Percentiles rank a stretch among this genome's conserved stretches.
Evolutionary conservation across 2,888 invertebrate genomes (phyloP).

Genomic region (Eupithecia subumbrata): DNA sequence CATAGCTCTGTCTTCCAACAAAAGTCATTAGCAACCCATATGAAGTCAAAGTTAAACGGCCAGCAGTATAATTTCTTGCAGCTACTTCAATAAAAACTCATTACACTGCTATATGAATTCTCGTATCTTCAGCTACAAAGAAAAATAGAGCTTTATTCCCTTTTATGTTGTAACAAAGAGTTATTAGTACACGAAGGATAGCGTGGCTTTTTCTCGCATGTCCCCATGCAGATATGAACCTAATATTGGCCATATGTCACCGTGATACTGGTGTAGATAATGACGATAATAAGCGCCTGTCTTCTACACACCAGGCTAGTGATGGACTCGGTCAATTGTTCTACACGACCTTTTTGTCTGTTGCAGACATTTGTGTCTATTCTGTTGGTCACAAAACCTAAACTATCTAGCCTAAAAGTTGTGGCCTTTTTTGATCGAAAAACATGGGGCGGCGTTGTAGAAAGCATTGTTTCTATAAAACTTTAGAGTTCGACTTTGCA

Average conservation of each 20-base stretch:
- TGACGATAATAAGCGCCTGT: slow-evolving; percentile 82
- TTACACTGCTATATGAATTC: slow-evolving; percentile 26
- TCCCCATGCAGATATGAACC: slow-evolving; percentile 64
- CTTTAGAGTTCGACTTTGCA: too few species aligned
- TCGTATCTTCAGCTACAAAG: slow-evolving; percentile 40
- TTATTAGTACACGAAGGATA: slow-evolving; percentile 68
- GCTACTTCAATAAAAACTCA: slow-evolving; percentile 37
- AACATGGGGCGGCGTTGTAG: too few species aligned
- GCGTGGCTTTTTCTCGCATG: slow-evolving; percentile 73
- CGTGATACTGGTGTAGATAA: slow-evolving; percentile 78
- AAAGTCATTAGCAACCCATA: slow-evolving; percentile 24
- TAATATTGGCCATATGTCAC: slow-evolving; percentile 82
- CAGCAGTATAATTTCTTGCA: slow-evolving; percentile 26
- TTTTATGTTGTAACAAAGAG: slow-evolving; percentile 55
- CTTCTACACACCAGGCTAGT: slow-evolving; percentile 69
- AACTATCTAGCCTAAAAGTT: too few species aligned
- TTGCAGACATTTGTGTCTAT: too few species aligned
- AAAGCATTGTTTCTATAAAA: too few species aligned
- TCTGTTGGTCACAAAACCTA: too few species aligned
- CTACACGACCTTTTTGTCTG: not conserved
- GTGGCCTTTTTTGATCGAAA: too few species aligned
- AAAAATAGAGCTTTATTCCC: slow-evolving; percentile 45
- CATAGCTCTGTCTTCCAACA: slow-evolving; percentile 25
- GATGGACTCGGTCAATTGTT: slow-evolving; percentile 52
- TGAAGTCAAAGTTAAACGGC: slow-evolving; percentile 20